These are phyloP conservation scores for Corythornis madagascariensis DNA, from an alignment of 2,113 vertebrate genomes.

Conservation along the genomic window DNA sequence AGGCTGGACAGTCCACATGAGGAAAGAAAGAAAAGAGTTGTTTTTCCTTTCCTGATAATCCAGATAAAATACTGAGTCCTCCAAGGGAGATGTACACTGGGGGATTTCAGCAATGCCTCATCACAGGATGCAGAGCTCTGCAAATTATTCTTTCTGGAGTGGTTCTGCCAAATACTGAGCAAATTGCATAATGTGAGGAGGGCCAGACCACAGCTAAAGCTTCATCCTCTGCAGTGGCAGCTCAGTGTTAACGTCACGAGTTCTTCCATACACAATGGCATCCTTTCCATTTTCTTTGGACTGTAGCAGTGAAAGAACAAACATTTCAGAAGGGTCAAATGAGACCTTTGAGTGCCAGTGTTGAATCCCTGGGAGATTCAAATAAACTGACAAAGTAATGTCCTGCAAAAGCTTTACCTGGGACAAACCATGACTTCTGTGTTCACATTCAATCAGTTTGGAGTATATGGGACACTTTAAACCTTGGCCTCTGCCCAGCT, in stretches of 20 bases:
- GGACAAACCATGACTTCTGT: background rate
- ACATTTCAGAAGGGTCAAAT: background rate
- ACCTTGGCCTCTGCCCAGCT: conserved; percentile 1
- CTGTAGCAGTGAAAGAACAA: background rate
- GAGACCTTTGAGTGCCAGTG: background rate
- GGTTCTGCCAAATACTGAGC: background rate
- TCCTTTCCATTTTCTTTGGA: background rate
- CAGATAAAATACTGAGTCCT: background rate
- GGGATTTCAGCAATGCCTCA: background rate
- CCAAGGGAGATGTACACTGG: background rate
- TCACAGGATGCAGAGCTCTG: background rate
- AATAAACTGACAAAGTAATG: conserved; percentile 10
- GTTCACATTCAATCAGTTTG: background rate
- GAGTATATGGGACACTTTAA: background rate
- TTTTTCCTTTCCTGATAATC: background rate
- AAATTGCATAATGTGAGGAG: background rate
- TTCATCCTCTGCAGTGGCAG: background rate
- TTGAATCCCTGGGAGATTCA: background rate
- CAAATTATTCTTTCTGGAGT: background rate
- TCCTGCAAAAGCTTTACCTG: background rate
- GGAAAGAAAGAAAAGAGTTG: background rate
- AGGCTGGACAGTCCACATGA: background rate
- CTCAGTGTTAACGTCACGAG: accelerated
- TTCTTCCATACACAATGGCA: background rate
- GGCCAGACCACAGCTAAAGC: background rate